Percentiles rank a stretch among this genome's conserved stretches.
phyloP scores from a whole-genome alignment of 2,113 vertebrate genomes.

The Oryzias curvinotus region DNA sequence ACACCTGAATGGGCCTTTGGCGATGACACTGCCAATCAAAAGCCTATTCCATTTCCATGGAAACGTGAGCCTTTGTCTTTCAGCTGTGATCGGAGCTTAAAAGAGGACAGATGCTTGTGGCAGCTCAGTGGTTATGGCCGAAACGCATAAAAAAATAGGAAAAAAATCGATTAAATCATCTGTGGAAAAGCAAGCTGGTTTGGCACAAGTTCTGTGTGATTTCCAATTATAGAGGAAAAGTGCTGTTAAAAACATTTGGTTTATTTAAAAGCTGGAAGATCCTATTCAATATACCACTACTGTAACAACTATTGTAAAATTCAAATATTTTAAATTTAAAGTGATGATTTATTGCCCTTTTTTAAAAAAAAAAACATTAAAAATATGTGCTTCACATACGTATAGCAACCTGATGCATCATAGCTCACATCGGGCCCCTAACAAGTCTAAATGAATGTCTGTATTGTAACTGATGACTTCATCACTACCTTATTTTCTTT shows the following conservation, averaged over 20 bases:
- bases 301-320: background rate
- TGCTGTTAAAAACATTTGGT: slow-evolving; percentile 23
- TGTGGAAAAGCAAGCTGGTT: background rate
- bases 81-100: slow-evolving; percentile 48
- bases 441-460: slow-evolving; percentile 33
- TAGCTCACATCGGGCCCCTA: slow-evolving; percentile 7
- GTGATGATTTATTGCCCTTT: background rate
- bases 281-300: background rate
- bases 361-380: background rate
- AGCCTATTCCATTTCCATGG: slow-evolving; percentile 54
- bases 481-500: slow-evolving; percentile 1
- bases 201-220: slow-evolving; percentile 32
- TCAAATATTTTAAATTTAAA: background rate
- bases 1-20: slow-evolving; percentile 53
- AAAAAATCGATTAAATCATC: too few relatives aligned
- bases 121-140: slow-evolving; percentile 21
- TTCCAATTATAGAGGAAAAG: slow-evolving; percentile 38
- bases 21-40: slow-evolving; percentile 45
- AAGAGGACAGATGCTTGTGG: slow-evolving; percentile 14
- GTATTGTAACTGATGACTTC: slow-evolving; percentile 26
- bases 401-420: slow-evolving; percentile 11
- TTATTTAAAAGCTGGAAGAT: slow-evolving; percentile 7
- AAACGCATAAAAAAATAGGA: slow-evolving; percentile 23
- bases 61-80: slow-evolving; percentile 48
- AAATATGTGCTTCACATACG: background rate